Percentiles rank a stretch among this genome's conserved stretches.
These are phyloP conservation scores for Drosophila prosaltans DNA, from an alignment of 1,140 invertebrate genomes.

Conservation along the genomic window DNA sequence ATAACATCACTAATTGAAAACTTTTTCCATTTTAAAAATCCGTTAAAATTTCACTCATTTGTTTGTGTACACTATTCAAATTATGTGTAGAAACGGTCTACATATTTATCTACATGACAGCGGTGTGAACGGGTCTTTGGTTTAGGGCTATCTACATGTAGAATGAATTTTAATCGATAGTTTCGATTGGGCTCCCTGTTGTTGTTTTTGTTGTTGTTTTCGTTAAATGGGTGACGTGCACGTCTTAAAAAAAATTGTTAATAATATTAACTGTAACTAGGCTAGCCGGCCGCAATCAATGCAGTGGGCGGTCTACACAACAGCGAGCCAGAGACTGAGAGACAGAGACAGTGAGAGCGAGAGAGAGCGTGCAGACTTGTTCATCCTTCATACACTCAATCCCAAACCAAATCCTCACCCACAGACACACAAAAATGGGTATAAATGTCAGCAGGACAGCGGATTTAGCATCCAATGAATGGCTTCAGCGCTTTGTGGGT, in stretches of 20 bases:
- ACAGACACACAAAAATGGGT: slow-evolving; percentile 89
- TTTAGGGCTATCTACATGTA: not conserved
- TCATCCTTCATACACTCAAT: not conserved
- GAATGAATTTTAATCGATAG: not conserved
- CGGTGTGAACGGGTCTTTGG: not conserved
- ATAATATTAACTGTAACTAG: slow-evolving; percentile 9
- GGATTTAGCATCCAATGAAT: slow-evolving; percentile 92
- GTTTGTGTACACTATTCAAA: not conserved
- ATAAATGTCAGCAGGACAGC: slow-evolving; percentile 91
- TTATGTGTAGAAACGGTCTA: not conserved
- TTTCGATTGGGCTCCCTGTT: not conserved
- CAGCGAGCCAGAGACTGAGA: not conserved
- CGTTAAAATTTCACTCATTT: not conserved
- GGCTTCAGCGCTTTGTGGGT: slow-evolving; percentile 90
- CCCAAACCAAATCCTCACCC: slow-evolving; percentile 20
- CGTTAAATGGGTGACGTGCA: slow-evolving; percentile 11
- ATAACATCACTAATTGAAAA: too few species aligned
- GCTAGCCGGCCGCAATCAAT: slow-evolving; percentile 5
- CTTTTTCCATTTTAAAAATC: not conserved
- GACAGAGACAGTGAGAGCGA: not conserved
- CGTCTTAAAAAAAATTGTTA: slow-evolving; percentile 10
- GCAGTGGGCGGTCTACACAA: not conserved
- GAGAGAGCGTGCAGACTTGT: not conserved
- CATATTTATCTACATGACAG: not conserved
- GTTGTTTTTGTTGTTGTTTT: slow-evolving; percentile 3